phyloP scores from a whole-genome alignment of 1,140 invertebrate species.

The Ectropis grisescens region DNA sequence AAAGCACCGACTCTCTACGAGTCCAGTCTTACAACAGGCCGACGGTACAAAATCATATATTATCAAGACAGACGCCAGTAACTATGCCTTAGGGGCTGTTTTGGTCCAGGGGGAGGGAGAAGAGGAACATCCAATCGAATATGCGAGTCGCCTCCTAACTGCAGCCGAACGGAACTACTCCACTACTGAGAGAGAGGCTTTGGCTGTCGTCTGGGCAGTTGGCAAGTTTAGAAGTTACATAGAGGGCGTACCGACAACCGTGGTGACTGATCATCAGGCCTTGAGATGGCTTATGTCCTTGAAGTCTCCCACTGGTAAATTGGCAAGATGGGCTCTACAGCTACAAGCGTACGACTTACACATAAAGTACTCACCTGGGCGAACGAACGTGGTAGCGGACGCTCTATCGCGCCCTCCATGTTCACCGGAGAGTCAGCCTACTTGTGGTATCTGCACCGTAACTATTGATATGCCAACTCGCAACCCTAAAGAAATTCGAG shows the following conservation, averaged over 20 bases:
- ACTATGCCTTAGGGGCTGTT: slow-evolving; percentile 6
- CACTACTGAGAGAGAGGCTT: slow-evolving; percentile 1
- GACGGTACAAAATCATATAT: slow-evolving; percentile 1
- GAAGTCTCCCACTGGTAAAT: background rate
- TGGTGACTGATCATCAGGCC: slow-evolving; percentile 3
- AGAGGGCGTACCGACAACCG: background rate
- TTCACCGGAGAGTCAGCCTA: background rate
- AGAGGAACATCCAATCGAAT: slow-evolving; percentile 3
- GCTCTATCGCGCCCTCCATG: background rate
- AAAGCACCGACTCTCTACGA: slow-evolving; percentile 3
- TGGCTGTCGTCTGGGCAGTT: slow-evolving; percentile 4
- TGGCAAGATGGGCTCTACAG: slow-evolving; percentile 4
- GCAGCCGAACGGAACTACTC: slow-evolving; percentile 4
- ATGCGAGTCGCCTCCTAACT: slow-evolving; percentile 1
- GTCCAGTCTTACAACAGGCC: slow-evolving; percentile 10
- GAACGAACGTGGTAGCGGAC: slow-evolving; percentile 5
- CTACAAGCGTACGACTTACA: slow-evolving; percentile 1
- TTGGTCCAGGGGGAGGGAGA: slow-evolving; percentile 6
- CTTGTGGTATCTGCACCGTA: slow-evolving; percentile 2
- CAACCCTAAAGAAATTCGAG: background rate
- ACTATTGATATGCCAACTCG: background rate
- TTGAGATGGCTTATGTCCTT: slow-evolving; percentile 3
- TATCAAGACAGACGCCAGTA: slow-evolving; percentile 8
- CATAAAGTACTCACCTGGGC: slow-evolving; percentile 1
- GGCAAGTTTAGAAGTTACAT: slow-evolving; percentile 2